Conservation (phyloP, 2,888 invertebrate genomes). For the Argyresthia goedartella region DNA sequence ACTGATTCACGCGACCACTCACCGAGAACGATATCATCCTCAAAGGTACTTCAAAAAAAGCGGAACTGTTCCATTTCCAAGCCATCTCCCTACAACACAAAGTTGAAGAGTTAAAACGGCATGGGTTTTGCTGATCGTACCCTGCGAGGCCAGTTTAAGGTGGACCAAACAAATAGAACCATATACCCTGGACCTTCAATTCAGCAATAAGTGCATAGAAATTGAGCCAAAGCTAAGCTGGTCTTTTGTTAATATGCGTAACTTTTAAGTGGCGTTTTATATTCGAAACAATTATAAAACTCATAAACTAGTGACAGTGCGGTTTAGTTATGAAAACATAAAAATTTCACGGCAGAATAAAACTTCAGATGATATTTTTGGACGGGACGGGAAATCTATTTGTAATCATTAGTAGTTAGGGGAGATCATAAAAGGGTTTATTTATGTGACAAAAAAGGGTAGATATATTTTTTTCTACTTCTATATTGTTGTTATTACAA, state of each 20-base stretch:
- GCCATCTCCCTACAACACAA: too few relatives aligned
- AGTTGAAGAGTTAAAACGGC: too few relatives aligned
- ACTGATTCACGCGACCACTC: conserved; percentile 3
- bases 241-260: neutral
- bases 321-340: conserved; percentile 5
- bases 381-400: conserved; percentile 3
- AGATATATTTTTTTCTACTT: too few relatives aligned
- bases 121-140: too few relatives aligned
- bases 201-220: neutral
- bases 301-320: conserved; percentile 7
- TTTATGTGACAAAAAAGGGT: too few relatives aligned
- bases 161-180: too few relatives aligned
- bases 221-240: neutral
- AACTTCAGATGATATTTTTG: conserved; percentile 2
- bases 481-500: too few relatives aligned
- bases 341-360: conserved; percentile 4
- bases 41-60: neutral
- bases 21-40: neutral
- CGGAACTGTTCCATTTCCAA: neutral
- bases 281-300: conserved; percentile 5
- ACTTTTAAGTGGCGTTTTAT: neutral
- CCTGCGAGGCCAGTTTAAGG: too few relatives aligned
- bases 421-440: neutral
- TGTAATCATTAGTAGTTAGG: conserved; percentile 4
- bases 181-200: too few relatives aligned